A percentile compares a stretch with the other conserved stretches of the same genome.
These are phyloP conservation scores for Ormyrus rosae DNA, from an alignment of 2,888 invertebrate species.

Conservation along the genomic window DNA sequence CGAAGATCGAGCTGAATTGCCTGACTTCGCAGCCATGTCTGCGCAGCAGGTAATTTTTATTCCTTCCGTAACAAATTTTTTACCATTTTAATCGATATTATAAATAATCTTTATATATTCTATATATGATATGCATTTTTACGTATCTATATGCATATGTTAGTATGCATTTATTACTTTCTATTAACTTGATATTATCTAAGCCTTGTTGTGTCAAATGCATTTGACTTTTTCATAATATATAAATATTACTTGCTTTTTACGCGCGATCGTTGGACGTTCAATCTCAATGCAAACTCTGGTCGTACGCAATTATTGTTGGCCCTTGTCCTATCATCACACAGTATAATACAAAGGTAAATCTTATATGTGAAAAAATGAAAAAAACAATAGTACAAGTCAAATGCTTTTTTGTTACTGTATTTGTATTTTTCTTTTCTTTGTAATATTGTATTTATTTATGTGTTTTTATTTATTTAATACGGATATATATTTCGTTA, in stretches of 20 bases:
- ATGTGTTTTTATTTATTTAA: slow-evolving; percentile 11
- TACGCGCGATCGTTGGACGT: slow-evolving; percentile 45
- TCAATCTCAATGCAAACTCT: slow-evolving; percentile 12
- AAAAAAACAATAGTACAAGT: slow-evolving; percentile 1
- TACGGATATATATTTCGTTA: neutral
- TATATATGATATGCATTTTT: neutral
- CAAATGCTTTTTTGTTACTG: slow-evolving; percentile 17
- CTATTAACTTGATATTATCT: neutral
- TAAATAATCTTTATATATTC: neutral
- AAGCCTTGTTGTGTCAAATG: slow-evolving; percentile 18
- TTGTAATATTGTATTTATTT: slow-evolving; percentile 9
- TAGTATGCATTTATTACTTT: slow-evolving; percentile 15
- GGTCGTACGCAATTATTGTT: slow-evolving; percentile 33
- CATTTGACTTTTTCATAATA: slow-evolving; percentile 40
- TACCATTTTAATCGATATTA: neutral
- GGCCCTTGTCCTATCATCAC: slow-evolving; percentile 33
- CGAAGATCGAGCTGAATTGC: slow-evolving; percentile 75
- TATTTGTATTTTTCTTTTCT: slow-evolving; percentile 14
- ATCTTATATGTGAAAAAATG: slow-evolving; percentile 54
- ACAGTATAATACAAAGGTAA: slow-evolving; percentile 64
- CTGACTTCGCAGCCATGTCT: slow-evolving; percentile 76
- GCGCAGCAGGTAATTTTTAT: slow-evolving; percentile 73
- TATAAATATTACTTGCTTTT: slow-evolving; percentile 50
- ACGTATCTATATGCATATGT: neutral
- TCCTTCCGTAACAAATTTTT: neutral